Evolutionary conservation across 2,113 vertebrate genomes (phyloP), one percentile per base, ranked within the genome.

Genomic region (Lepidothrix coronata): DNA sequence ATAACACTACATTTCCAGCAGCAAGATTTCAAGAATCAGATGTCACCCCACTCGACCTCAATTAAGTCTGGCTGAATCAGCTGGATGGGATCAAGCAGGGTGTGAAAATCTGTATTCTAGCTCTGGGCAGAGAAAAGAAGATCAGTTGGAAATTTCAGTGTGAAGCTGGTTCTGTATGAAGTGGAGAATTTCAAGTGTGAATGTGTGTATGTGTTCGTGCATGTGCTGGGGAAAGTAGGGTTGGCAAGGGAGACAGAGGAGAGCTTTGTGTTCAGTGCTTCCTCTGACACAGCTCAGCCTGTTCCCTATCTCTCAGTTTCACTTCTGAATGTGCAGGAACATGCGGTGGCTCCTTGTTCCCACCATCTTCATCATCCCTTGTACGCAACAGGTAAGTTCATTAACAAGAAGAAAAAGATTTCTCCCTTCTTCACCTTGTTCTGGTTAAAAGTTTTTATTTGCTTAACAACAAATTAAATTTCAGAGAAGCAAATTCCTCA

Each of bases 241-340:
- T 97, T 98, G 97, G 97, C 96, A 97, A 96, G 96, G 97, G 94
- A 99, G 97, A 99, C 99, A 99, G 98, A 99, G 98, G 98, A 95
- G 95, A 90, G 98, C 99, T 99, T 99, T 99, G 99, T 99, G 98
- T 84, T 62, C 91, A 88, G 85, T 85, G 96, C 83, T 95, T 78
- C 89, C 96, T 94, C 94, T 88, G 96, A 91, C 90, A 94, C 93
- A 97, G 96, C 97, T 96, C 97, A 97, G 92, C 85, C 96, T 96
- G 95, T 91, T 97, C 96, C 81, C 93, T 95, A 77, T 94, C 97
- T 96, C 96, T 65, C 96, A 49, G 70, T 74, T 88, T 44, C 65
- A 93, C 84, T 92, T 90, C 94, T 88, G 74, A 90, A 49, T 83
- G 82, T 93, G 43, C 87, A 92, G 95, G 97, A 98, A 98, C 97